phyloP scores from a whole-genome alignment of 2,797 vertebrate species.

The Poeciliopsis gracilis region DNA sequence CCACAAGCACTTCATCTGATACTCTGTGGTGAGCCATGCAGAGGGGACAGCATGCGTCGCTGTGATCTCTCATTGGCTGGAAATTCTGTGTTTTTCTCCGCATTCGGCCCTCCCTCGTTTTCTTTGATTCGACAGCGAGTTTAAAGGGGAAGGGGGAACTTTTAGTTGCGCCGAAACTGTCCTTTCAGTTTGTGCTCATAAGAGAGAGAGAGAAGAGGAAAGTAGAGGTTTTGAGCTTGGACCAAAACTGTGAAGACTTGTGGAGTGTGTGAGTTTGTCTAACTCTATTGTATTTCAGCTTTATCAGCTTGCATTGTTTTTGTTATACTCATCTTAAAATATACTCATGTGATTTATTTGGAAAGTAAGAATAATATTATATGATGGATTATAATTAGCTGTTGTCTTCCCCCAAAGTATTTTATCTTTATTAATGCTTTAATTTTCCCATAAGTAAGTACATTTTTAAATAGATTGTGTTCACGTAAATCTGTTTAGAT shows the following conservation, averaged over 20 bases:
- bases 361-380: neutral
- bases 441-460: neutral
- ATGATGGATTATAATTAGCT: neutral
- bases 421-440: neutral
- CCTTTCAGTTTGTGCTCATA: conserved; percentile 45
- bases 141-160: conserved; percentile 63
- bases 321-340: neutral
- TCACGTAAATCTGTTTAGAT: neutral
- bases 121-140: conserved; percentile 75
- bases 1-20: conserved; percentile 86
- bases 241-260: conserved; percentile 34
- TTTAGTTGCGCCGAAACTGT: conserved; percentile 65
- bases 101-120: conserved; percentile 63
- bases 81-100: conserved; percentile 43
- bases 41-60: conserved; percentile 70
- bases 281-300: neutral
- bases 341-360: neutral
- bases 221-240: conserved; percentile 46
- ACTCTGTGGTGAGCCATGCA: conserved; percentile 76
- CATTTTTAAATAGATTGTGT: neutral
- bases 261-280: conserved; percentile 60
- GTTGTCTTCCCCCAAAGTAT: neutral
- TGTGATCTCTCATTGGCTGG: conserved; percentile 65
- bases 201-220: conserved; percentile 42
- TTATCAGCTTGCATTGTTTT: neutral